Conservation (phyloP, 2,888 invertebrate species). For the Resseliella maxima region DNA sequence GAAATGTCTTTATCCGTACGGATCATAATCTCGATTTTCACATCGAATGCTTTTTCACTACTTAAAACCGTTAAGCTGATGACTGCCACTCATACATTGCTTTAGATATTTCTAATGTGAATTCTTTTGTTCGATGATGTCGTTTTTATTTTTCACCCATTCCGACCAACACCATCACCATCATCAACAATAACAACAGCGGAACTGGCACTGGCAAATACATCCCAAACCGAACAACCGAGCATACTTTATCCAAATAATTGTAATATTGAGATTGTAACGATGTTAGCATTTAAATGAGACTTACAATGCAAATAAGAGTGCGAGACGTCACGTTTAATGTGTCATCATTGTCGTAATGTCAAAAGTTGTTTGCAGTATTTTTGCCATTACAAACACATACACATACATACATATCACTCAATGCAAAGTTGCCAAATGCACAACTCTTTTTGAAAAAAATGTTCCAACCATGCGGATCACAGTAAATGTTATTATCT, state of each 20-base stretch:
- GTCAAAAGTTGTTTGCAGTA: conserved; percentile 18
- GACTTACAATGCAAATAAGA: neutral
- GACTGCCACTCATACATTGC: neutral
- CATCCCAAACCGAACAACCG: neutral
- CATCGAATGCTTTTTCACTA: conserved; percentile 10
- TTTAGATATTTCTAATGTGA: neutral
- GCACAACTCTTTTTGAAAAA: neutral
- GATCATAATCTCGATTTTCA: conserved; percentile 18
- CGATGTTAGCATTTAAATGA: conserved; percentile 17
- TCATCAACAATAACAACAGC: neutral
- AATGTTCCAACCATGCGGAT: neutral
- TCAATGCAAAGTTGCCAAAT: neutral
- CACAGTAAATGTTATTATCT: neutral
- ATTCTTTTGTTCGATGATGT: neutral
- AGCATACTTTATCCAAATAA: neutral
- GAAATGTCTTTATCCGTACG: neutral
- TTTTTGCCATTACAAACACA: neutral
- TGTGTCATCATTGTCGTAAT: conserved; percentile 23
- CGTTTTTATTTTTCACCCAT: neutral
- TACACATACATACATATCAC: neutral
- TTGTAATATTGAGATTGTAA: conserved; percentile 21
- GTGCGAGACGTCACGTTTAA: neutral
- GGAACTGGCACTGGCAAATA: neutral
- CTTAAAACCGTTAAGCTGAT: neutral
- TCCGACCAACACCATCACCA: neutral